phyloP scores from a whole-genome alignment of 2,888 invertebrate genomes.

The Phaonia tiefii region DNA sequence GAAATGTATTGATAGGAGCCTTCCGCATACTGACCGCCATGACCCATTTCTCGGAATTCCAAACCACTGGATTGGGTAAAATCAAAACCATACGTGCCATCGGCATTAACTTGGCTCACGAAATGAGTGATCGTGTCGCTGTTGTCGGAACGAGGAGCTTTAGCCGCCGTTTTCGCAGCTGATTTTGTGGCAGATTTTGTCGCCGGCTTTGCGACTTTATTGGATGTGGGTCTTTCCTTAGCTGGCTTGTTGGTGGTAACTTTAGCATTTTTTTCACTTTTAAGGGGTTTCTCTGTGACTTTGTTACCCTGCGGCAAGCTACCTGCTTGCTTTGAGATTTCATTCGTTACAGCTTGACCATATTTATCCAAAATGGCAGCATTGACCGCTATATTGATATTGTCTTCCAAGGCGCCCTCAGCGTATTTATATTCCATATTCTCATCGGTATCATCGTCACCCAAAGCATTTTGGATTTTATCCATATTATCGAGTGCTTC shows the following conservation, averaged over 20 bases:
- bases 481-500: neutral
- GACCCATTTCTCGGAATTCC: slow-evolving; percentile 81
- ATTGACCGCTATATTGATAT: slow-evolving; percentile 27
- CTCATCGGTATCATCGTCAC: neutral
- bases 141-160: slow-evolving; percentile 29
- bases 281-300: neutral
- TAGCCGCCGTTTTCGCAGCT: slow-evolving; percentile 55
- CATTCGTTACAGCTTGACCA: slow-evolving; percentile 6
- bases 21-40: slow-evolving; percentile 80
- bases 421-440: slow-evolving; percentile 2
- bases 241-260: neutral
- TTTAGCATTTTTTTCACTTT: neutral
- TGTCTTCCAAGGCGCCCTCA: slow-evolving; percentile 13
- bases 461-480: neutral
- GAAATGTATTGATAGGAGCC: slow-evolving; percentile 72
- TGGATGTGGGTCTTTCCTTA: neutral
- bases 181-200: slow-evolving; percentile 28
- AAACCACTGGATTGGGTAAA: slow-evolving; percentile 83
- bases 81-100: slow-evolving; percentile 79
- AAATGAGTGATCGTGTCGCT: slow-evolving; percentile 47
- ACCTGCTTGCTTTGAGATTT: neutral
- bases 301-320: no score
- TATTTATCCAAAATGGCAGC: slow-evolving; percentile 34
- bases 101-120: slow-evolving; percentile 71
- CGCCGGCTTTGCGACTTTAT: neutral